These are phyloP conservation scores for Xenus cinereus DNA, from an alignment of 2,113 vertebrate genomes.

Conservation along the genomic window DNA sequence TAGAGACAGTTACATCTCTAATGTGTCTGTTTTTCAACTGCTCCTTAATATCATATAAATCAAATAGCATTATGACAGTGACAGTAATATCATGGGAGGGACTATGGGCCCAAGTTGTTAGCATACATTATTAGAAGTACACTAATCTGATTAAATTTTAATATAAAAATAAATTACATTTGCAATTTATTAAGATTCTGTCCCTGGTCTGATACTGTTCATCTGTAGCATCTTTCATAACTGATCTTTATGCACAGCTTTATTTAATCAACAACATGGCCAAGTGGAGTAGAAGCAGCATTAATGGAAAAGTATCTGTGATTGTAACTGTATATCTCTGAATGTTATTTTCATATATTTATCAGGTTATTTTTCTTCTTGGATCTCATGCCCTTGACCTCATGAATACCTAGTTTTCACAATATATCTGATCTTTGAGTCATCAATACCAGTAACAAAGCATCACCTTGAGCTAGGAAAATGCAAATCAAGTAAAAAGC, in stretches of 20 bases:
- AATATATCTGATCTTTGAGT: slow-evolving; percentile 8
- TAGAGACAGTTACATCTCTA: not conserved
- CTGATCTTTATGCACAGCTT: not conserved
- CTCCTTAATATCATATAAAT: not conserved
- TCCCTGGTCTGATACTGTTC: not conserved
- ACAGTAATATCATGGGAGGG: not conserved
- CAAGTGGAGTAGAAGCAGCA: not conserved
- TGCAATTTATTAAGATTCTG: not conserved
- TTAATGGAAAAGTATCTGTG: not conserved
- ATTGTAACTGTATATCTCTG: not conserved
- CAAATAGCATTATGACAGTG: not conserved
- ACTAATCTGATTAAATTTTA: slow-evolving; percentile 29
- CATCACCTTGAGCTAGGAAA: slow-evolving; percentile 62
- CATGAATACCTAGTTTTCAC: not conserved
- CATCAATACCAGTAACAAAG: slow-evolving; percentile 25
- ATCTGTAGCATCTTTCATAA: not conserved
- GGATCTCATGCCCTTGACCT: not conserved
- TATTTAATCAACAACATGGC: not conserved
- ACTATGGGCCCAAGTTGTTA: not conserved
- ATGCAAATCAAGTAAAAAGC: slow-evolving; percentile 64
- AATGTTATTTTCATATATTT: not conserved
- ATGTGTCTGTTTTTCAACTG: not conserved
- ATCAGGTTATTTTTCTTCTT: not conserved
- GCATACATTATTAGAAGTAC: not conserved
- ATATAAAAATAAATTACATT: slow-evolving; percentile 20